Base-by-base conservation (phyloP, 1,140 invertebrate genomes). In the Agrilus planipennis region DNA sequence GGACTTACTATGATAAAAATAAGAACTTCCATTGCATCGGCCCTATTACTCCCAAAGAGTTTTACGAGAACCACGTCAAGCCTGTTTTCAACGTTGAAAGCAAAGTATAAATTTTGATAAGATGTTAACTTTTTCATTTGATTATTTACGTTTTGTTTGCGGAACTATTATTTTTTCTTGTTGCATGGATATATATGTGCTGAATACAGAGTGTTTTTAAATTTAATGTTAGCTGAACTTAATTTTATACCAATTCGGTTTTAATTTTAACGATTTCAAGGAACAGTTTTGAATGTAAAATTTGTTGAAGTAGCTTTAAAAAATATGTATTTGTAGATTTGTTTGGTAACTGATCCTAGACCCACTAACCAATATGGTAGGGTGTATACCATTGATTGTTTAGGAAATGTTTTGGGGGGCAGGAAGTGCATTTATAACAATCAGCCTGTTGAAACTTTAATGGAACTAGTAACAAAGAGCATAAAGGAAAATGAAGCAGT, bases 1-100 rank as follows among this genome's bases (percentile, higher is more conserved):
- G 83, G 77, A 84, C 86, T 47, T 92, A 84, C 62, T 89, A 89
- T 61, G 84, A 88, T 53, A 91, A 90, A 55, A 75, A 77, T 6
- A 92, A 91, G 58, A 64, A 66, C 14, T 89, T 82, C 59, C 70
- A 81, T 34, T 72, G 61, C 12, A 64, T 90, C 34, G 88, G 86
- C 0, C 77, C 83, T 0, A 68, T 91, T 1, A 79, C 77, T 4
- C 82, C 87, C 6, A 47, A 77, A 2, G 74, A 89, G 31, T 92
- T 92, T 58, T 92, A 93, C 56, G 68, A 81, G 39, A 68, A 77
- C 32, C 72, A 81, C 55, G 82, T 92, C 0, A 83, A 84, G 48
- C 79, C 82, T 0, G 57, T 78, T 35, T 91, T 75, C 52, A 79
- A 92, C 64, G 75, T 92, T 0, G 75, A 86, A 49, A 77, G 89